phyloP scores from a whole-genome alignment of 1,140 invertebrate genomes.

The Archivesica marissinica region DNA sequence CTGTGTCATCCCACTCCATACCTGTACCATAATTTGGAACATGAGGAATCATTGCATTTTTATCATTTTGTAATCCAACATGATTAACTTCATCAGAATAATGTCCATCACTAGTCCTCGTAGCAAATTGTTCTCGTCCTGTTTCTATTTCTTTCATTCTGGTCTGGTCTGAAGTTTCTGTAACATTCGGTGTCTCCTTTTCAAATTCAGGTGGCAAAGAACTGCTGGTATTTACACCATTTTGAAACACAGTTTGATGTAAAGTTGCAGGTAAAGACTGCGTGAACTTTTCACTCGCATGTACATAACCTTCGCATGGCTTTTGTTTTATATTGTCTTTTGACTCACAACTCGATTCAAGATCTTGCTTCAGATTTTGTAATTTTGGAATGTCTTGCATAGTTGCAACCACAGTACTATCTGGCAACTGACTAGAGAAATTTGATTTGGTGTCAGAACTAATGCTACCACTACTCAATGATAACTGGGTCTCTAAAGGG shows the following conservation, averaged over 20 bases:
- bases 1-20: not conserved
- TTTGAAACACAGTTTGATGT: slow-evolving; percentile 1
- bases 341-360: slow-evolving; percentile 11
- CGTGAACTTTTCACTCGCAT: not conserved
- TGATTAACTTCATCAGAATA: not conserved
- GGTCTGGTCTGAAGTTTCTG: not conserved
- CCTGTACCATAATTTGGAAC: not conserved
- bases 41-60: not conserved
- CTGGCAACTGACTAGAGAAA: not conserved
- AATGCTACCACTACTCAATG: not conserved
- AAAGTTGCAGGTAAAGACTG: slow-evolving; percentile 50
- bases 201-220: slow-evolving; percentile 48
- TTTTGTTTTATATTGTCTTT: not conserved
- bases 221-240: not conserved
- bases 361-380: slow-evolving; percentile 41
- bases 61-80: not conserved
- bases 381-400: slow-evolving; percentile 59
- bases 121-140: not conserved
- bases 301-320: not conserved
- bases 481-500: slow-evolving; percentile 43
- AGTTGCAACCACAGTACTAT: not conserved
- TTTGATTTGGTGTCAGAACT: not conserved
- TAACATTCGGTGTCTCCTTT: not conserved
- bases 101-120: not conserved
- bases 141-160: not conserved